A percentile compares a stretch with the other conserved stretches of the same genome.
These are phyloP conservation scores for Hetaerina americana DNA, from an alignment of 1,140 invertebrate species.

Conservation along the genomic window DNA sequence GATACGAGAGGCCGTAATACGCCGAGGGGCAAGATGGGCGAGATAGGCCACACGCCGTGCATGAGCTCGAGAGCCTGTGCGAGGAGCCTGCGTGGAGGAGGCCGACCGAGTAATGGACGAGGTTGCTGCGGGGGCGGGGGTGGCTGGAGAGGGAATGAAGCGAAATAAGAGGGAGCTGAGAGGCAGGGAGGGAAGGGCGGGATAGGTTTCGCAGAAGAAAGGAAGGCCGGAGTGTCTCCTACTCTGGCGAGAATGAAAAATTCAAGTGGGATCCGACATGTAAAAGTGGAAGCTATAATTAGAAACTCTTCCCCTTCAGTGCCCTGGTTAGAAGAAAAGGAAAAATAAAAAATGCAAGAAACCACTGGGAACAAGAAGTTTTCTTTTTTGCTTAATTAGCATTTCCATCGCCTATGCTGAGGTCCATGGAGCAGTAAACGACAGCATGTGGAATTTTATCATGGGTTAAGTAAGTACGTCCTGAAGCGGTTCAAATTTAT, in stretches of 20 bases:
- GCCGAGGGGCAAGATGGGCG: not conserved
- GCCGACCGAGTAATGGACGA: too few relatives aligned
- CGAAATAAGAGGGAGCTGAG: too few relatives aligned
- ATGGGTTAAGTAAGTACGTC: too few relatives aligned
- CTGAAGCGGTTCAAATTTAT: too few relatives aligned
- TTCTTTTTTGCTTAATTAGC: not conserved
- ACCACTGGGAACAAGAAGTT: not conserved
- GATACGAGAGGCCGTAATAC: too few relatives aligned
- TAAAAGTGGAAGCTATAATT: not conserved
- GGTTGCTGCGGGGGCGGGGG: too few relatives aligned
- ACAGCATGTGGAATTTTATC: too few relatives aligned
- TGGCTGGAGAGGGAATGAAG: too few relatives aligned
- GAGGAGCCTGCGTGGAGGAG: not conserved
- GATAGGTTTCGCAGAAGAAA: too few relatives aligned
- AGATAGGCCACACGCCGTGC: not conserved
- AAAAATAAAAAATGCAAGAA: not conserved
- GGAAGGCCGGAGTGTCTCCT: not conserved
- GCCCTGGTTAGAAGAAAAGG: not conserved
- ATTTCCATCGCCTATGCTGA: not conserved
- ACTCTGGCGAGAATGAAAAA: not conserved
- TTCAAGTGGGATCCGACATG: not conserved
- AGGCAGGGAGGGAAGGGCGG: too few relatives aligned
- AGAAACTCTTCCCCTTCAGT: not conserved
- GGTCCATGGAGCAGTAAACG: too few relatives aligned
- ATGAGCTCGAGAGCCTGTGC: not conserved